Percentiles rank a stretch among this genome's conserved stretches.
These are phyloP conservation scores for Ondatra zibethicus DNA, from an alignment of 2,113 vertebrate species.

Conservation along the genomic window DNA sequence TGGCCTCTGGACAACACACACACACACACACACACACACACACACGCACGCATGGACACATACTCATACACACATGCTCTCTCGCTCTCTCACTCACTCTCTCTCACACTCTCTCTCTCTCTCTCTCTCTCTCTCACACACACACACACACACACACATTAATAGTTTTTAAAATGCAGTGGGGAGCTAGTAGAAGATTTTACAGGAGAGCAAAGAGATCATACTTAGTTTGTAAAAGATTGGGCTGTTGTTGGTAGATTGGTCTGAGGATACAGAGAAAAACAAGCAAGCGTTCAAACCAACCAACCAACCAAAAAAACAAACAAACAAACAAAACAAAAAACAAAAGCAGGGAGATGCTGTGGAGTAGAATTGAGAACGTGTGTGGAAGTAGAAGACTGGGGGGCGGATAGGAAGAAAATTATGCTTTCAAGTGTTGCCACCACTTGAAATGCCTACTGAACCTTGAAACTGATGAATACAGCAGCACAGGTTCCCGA, in stretches of 20 bases:
- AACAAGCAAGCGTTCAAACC: not conserved
- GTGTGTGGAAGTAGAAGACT: not conserved
- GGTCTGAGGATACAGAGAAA: not conserved
- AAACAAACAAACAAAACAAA: not conserved
- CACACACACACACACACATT: not conserved
- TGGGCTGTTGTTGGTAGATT: not conserved
- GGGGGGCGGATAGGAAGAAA: not conserved
- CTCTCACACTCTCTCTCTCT: too few relatives aligned
- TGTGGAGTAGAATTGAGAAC: not conserved
- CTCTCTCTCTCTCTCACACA: not conserved
- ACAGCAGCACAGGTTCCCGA: fast-evolving
- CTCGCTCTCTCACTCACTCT: too few relatives aligned
- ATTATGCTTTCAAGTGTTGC: not conserved
- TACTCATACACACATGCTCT: not conserved
- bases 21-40: too few relatives aligned
- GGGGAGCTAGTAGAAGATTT: not conserved
- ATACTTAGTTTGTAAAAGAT: not conserved
- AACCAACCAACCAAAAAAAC: not conserved
- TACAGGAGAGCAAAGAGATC: not conserved
- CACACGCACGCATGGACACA: not conserved
- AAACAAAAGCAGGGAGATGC: not conserved
- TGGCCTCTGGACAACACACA: not conserved
- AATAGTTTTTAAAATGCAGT: not conserved
- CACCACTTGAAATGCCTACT: not conserved
- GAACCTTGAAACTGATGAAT: not conserved